These are phyloP conservation scores for Ptyas mucosa DNA, from an alignment of 2,113 vertebrate species.

Conservation along the genomic window DNA sequence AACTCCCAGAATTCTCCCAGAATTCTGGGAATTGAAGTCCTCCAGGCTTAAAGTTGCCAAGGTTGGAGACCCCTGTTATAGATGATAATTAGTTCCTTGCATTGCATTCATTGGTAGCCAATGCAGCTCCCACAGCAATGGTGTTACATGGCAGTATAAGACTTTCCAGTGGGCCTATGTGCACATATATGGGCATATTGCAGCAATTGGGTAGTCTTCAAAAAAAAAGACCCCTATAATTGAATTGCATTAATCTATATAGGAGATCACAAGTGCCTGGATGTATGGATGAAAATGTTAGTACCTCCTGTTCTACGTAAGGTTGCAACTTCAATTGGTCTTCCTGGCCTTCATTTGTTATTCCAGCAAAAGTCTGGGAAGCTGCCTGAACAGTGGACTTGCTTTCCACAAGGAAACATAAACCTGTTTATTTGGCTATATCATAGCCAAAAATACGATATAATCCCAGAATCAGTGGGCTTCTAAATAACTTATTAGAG, in stretches of 20 bases:
- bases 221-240: neutral
- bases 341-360: neutral
- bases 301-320: neutral
- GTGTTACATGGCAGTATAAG: neutral
- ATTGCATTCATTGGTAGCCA: neutral
- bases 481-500: neutral
- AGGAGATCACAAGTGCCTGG: neutral
- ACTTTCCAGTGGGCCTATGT: neutral
- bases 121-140: neutral
- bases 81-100: neutral
- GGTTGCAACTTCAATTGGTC: neutral
- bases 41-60: too few relatives aligned
- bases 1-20: too few relatives aligned
- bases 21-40: too few relatives aligned
- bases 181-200: neutral
- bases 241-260: neutral
- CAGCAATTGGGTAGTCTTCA: neutral
- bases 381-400: neutral
- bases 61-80: too few relatives aligned
- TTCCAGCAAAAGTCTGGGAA: neutral
- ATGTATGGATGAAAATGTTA: neutral
- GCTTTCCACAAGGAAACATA: neutral
- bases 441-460: neutral
- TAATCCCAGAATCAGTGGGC: neutral
- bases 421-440: neutral